Evolutionary conservation across 2,888 invertebrate genomes (phyloP).

Genomic region (Coecobrya sp.): DNA sequence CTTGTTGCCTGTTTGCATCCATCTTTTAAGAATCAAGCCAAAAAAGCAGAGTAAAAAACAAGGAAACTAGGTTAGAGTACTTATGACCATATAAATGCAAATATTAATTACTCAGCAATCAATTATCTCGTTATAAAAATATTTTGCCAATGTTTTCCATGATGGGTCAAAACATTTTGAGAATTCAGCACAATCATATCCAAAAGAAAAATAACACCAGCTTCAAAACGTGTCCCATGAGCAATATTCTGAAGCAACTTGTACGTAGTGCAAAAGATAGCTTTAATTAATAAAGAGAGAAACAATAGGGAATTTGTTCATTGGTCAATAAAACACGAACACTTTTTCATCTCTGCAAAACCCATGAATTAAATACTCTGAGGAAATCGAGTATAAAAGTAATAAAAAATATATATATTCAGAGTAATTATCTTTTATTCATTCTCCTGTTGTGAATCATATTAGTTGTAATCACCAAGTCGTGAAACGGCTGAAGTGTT

Average conservation of each 20-base stretch:
- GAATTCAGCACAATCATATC: not conserved
- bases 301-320: not conserved
- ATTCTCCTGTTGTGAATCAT: not conserved
- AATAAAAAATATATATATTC: not conserved
- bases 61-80: not conserved
- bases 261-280: not conserved
- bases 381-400: not conserved
- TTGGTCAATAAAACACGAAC: not conserved
- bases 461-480: not conserved
- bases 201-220: not conserved
- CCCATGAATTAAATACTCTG: not conserved
- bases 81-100: not conserved
- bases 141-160: not conserved
- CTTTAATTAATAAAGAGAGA: not conserved
- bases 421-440: not conserved
- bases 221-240: not conserved
- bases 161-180: not conserved
- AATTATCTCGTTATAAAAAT: not conserved
- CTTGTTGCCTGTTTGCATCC: too few relatives aligned
- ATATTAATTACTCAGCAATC: not conserved
- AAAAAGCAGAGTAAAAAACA: not conserved
- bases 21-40: too few relatives aligned
- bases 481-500: slow-evolving; percentile 7
- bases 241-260: not conserved
- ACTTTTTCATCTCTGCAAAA: not conserved